Percentiles rank a stretch among this genome's conserved stretches.
Conservation (phyloP, 2,888 invertebrate genomes). For the Drosophila dives region DNA sequence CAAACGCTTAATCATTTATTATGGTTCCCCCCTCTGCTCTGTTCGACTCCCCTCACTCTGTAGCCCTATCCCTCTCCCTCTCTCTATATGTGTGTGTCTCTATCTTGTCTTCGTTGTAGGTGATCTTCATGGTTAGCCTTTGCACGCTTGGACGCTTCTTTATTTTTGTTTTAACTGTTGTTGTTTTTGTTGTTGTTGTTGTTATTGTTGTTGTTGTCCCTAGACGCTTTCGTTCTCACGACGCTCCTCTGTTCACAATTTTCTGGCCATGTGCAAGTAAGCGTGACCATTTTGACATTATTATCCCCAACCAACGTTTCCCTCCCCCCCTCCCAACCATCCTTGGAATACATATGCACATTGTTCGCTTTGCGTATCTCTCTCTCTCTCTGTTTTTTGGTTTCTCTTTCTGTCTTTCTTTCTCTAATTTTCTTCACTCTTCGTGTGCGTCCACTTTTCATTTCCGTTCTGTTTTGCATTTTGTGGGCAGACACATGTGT, state of each 20-base stretch:
- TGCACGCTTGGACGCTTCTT: constrained; percentile 51
- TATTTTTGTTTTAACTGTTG: not conserved
- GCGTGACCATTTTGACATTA: constrained; percentile 76
- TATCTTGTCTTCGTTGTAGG: not conserved
- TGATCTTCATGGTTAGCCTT: constrained; percentile 23
- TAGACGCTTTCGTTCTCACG: constrained; percentile 51
- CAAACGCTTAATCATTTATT: constrained; percentile 50
- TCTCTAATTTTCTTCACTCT: not conserved
- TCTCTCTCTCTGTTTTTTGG: not conserved
- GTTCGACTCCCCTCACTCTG: not conserved
- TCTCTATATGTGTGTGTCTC: no score
- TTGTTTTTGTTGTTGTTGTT: not conserved
- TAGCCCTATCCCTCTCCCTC: not conserved
- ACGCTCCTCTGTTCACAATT: constrained; percentile 37
- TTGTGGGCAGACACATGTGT: constrained; percentile 25
- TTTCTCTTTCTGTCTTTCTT: no score
- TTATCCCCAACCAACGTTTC: constrained; percentile 2
- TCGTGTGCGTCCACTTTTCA: constrained; percentile 66
- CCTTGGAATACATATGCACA: not conserved
- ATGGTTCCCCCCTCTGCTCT: constrained; percentile 28
- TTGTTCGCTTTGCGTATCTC: not conserved
- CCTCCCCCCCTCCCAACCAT: not conserved
- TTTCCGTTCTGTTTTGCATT: constrained; percentile 66
- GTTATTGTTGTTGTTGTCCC: constrained; percentile 22
- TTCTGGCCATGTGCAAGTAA: constrained; percentile 65